These are phyloP conservation scores for Epinotia brunnichana DNA, from an alignment of 2,888 invertebrate genomes.

Conservation along the genomic window DNA sequence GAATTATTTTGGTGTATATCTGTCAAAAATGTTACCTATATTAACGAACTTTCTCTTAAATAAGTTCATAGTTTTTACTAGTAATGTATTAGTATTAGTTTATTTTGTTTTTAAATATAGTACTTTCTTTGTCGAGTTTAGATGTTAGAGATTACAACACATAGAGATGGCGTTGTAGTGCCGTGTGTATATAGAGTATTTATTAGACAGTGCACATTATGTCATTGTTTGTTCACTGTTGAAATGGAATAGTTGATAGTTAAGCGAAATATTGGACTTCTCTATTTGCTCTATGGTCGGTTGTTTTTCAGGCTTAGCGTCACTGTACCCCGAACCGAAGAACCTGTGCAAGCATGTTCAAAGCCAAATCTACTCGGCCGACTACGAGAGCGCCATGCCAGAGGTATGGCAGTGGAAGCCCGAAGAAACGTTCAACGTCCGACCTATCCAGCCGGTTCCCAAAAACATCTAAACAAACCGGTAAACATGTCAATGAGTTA, in stretches of 20 bases:
- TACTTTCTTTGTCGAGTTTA: neutral
- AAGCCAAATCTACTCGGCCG: constrained; percentile 90
- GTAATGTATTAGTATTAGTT: neutral
- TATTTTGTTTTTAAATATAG: neutral
- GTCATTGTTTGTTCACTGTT: neutral
- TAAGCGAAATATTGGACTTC: neutral
- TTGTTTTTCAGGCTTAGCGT: constrained; percentile 87
- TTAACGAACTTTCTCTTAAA: neutral
- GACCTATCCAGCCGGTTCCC: constrained; percentile 76
- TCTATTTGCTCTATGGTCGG: constrained; percentile 13
- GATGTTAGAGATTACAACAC: neutral
- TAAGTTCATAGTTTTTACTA: neutral
- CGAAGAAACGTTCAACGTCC: constrained; percentile 74
- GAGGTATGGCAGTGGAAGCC: constrained; percentile 86
- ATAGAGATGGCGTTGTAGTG: neutral
- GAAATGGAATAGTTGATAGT: neutral
- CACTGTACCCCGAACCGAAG: constrained; percentile 93
- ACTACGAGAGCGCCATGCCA: constrained; percentile 91
- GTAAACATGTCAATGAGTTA: neutral
- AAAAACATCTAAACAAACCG: constrained; percentile 71
- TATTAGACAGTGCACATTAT: neutral
- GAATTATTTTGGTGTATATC: neutral
- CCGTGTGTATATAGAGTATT: too few relatives aligned
- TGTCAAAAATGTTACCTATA: neutral
- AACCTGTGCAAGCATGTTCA: constrained; percentile 88